Evolutionary conservation across 2,888 invertebrate species (phyloP), one percentile per base, ranked within the genome.

Genomic region (Ceraclea dissimilis): DNA sequence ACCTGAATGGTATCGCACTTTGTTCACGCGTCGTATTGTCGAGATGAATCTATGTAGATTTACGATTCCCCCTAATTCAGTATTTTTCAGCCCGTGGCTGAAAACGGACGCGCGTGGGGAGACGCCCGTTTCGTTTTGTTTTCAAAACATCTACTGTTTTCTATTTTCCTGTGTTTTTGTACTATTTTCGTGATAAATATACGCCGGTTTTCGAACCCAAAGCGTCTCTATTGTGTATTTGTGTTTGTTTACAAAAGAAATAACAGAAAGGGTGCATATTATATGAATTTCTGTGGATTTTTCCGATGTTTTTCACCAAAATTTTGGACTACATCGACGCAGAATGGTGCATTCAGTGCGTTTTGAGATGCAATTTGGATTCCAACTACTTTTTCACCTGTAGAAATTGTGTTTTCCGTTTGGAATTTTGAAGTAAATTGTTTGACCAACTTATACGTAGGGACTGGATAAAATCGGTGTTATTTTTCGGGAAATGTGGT

Each of bases 21-120:
- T 16, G 39, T 39, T 39, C 2, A 4, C 13, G 8, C 8, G 4
- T 39, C 13, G 8, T 39, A 2, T 13, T 13, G 2, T 16, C 13
- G 13, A 39, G 39, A 26, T 26, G 16, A 18, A 49, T 49, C 49
- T 49, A 19, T 49, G 20, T 49, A 49, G 49, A 49, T 49, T 49
- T 49, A 49, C 20, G 49, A 22, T 26, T 49, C 16, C 49, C 49
- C 49, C 21, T 49, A 13, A 13, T 39, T 39, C 39, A 39, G 39
- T 39, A 39, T 39, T 39, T 39, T 39, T 39, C 39, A 39, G 39
- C 16, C 39, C 13, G 39, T 16, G n/a, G 39, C 39, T 39, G 39
- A 39, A 39, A 39, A 13, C 39, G 39, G 39, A 8, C 39, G 39
- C 39, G n/a, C 13, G 39, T 39, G 26, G 4, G 39, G 39, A 13